Evolutionary conservation across 2,888 invertebrate genomes (phyloP).

Genomic region (Phyto melanocephala): DNA sequence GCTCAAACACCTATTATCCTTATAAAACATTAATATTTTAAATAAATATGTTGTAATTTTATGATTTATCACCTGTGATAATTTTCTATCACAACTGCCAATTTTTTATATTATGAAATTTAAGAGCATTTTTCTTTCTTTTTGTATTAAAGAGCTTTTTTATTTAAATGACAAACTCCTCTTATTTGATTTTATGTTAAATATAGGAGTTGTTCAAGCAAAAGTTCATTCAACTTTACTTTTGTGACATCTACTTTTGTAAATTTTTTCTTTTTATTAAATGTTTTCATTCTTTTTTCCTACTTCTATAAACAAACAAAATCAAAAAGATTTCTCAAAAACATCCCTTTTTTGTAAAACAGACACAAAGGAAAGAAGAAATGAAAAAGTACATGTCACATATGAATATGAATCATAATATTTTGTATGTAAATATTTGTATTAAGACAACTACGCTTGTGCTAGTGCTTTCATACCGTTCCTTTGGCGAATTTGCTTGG

Average conservation of each 20-base stretch:
- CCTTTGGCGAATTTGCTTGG: slow-evolving; percentile 14
- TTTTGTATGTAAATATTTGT: no score
- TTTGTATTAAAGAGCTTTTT: no score
- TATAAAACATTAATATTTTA: no score
- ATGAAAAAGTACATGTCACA: not conserved
- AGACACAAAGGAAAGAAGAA: not conserved
- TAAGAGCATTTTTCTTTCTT: no score
- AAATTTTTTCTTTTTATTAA: slow-evolving; percentile 1
- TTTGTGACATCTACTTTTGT: slow-evolving; percentile 35
- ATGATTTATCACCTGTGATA: no score
- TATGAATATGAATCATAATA: slow-evolving; percentile 41
- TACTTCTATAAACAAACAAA: slow-evolving; percentile 8
- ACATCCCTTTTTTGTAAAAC: slow-evolving; percentile 22
- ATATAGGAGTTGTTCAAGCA: not conserved
- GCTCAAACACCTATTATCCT: no score
- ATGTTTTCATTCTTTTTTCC: not conserved
- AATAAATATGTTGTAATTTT: no score
- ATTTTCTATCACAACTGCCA: no score
- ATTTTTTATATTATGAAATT: no score
- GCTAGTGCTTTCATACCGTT: not conserved
- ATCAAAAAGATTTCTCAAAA: slow-evolving; percentile 16
- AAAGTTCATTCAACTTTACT: slow-evolving; percentile 56
- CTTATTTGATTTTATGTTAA: not conserved
- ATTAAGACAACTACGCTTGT: not conserved
- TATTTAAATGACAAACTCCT: not conserved